Conservation (phyloP, 2,113 vertebrate species). For the Oreochromis spilurus region DNA sequence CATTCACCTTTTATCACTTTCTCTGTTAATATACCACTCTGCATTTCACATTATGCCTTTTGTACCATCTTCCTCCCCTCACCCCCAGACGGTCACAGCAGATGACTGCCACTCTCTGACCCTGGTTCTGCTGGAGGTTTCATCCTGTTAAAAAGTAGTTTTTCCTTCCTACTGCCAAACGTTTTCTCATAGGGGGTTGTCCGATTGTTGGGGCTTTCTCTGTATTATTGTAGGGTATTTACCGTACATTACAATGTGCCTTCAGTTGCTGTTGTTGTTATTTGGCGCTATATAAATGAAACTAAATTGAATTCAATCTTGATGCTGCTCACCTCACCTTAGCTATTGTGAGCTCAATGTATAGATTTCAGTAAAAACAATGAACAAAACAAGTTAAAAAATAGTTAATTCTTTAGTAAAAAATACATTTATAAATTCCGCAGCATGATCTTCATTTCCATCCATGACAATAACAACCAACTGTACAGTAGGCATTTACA, state of each 20-base stretch:
- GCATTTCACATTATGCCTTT: neutral
- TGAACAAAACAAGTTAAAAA: slow-evolving; percentile 43
- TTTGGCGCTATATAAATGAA: neutral
- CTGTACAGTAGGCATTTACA: slow-evolving; percentile 38
- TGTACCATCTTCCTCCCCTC: neutral
- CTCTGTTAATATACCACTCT: neutral
- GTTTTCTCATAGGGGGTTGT: neutral
- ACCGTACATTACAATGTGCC: neutral
- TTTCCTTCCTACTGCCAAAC: neutral
- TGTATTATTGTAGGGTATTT: neutral
- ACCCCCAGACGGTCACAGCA: neutral
- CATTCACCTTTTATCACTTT: neutral
- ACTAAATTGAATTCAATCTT: neutral
- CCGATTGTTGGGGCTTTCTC: neutral
- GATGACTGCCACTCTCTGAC: neutral
- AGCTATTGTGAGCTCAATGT: neutral
- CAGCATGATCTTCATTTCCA: slow-evolving; percentile 54
- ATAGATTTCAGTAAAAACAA: neutral
- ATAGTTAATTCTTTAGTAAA: slow-evolving; percentile 66
- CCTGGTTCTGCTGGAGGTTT: neutral
- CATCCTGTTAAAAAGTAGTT: neutral
- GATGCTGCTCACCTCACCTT: neutral
- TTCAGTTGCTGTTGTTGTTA: neutral
- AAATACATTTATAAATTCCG: slow-evolving; percentile 66
- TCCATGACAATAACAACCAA: slow-evolving; percentile 24